Evolutionary conservation across 2,888 invertebrate species (phyloP), one percentile per base, ranked within the genome.

Genomic region (Argynnis bischoffii): DNA sequence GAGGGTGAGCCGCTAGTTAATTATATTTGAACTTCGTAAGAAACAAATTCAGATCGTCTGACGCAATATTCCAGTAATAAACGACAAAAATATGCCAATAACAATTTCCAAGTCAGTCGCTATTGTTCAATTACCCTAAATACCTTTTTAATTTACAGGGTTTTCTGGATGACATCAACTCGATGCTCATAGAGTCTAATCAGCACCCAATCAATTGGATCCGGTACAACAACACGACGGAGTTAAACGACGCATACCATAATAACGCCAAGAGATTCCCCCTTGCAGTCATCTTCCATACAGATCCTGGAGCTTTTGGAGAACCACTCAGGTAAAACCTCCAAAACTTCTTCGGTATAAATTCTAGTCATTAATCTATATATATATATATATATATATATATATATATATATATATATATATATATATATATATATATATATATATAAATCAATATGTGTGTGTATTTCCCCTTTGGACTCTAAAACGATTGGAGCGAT

Each of bases 261-360:
- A 93, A 91, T 71, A 93, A 95, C 79, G 94, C 95, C 0, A 89
- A 86, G 72, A 93, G 93, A 75, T 95, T 96, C 74, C 95, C 95
- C n/a, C 92, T 96, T 57, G 95, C 96, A 15, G 94, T 96, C 64
- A 94, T 96, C 76, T 96, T 96, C 80, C 93, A 95, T 69, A 90
- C 92, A 68, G 83, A 93, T 71, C 93, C 93, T 3, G 85, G 81
- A 60, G 79, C 80, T 16, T 82, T 76, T 68, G 87, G 77, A 31
- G 90, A 91, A 69, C 87, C 90, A 0, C 89, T 95, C 51, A 92
- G 93, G 95, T 74, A 41, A 63, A 51, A 16, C 3, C 46, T 26
- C 6, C 14, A 14, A 15, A 53, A 41, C 11, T 41, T 41, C 11
- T 41, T 41, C 11, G 11, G 8, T 41, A 41, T 11, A 41, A 41